phyloP scores from a whole-genome alignment of 2,888 invertebrate species.

The Stenodera caucasica region DNA sequence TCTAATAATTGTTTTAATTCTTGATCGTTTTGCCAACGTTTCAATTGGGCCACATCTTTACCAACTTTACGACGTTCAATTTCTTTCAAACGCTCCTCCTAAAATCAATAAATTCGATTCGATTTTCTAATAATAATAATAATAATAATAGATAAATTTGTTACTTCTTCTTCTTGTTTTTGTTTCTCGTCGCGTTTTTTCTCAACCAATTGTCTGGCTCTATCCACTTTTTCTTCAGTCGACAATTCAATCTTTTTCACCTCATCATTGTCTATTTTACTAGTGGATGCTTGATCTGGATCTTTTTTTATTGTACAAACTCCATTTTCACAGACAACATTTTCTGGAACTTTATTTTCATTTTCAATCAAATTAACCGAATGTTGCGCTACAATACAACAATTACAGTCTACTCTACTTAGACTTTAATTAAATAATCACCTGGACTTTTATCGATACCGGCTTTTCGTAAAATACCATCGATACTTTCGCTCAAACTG shows the following conservation, averaged over 20 bases:
- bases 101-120: neutral
- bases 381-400: constrained; percentile 10
- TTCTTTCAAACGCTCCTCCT: constrained; percentile 50
- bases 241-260: no score
- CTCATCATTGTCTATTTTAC: neutral
- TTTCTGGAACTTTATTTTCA: constrained; percentile 37
- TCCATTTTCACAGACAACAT: constrained; percentile 60
- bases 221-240: constrained; percentile 64
- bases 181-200: constrained; percentile 66
- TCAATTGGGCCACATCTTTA: constrained; percentile 71
- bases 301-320: constrained; percentile 53
- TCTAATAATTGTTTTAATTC: constrained; percentile 73
- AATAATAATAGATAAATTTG: neutral
- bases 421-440: no score
- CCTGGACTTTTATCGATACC: constrained; percentile 40
- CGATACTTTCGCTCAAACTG: constrained; percentile 67
- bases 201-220: constrained; percentile 69
- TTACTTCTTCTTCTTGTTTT: constrained; percentile 68
- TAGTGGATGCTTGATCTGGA: constrained; percentile 2
- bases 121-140: no score
- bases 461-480: constrained; percentile 62
- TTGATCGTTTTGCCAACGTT: constrained; percentile 72
- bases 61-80: constrained; percentile 75
- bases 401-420: constrained; percentile 16
- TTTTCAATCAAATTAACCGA: constrained; percentile 37